Conservation (phyloP, 2,113 vertebrate species). For the Strix uralensis region DNA sequence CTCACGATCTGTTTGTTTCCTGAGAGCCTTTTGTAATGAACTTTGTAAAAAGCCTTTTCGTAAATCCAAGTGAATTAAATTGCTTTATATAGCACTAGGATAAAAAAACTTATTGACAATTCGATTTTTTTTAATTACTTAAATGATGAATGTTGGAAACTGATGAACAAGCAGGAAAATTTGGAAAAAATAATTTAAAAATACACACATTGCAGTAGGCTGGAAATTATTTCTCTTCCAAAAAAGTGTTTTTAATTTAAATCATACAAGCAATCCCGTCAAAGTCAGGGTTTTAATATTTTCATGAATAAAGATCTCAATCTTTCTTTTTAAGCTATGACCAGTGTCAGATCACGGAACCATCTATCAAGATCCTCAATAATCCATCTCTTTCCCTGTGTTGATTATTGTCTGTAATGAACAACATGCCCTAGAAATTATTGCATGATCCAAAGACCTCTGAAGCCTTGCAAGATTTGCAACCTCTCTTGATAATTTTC, state of each 20-base stretch:
- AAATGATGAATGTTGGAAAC: not conserved
- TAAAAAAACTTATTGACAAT: not conserved
- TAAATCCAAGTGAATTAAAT: not conserved
- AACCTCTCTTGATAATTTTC: not conserved
- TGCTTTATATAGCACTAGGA: not conserved
- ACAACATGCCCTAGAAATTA: not conserved
- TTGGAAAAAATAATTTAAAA: not conserved
- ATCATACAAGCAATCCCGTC: not conserved
- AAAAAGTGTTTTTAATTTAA: not conserved
- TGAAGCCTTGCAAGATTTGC: not conserved
- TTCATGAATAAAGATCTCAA: not conserved
- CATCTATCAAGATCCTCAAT: not conserved
- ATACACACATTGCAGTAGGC: not conserved
- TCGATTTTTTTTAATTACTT: not conserved
- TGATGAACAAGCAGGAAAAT: not conserved
- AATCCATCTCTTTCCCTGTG: not conserved
- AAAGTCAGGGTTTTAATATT: not conserved
- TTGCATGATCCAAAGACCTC: not conserved
- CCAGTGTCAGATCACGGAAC: not conserved
- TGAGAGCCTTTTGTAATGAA: not conserved
- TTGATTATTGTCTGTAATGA: not conserved
- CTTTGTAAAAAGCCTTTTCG: not conserved
- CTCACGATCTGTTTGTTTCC: constrained; percentile 5
- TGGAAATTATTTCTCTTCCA: not conserved
- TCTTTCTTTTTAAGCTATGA: not conserved